These are phyloP conservation scores for Dysdera silvatica DNA, from an alignment of 1,140 invertebrate genomes.

Conservation along the genomic window DNA sequence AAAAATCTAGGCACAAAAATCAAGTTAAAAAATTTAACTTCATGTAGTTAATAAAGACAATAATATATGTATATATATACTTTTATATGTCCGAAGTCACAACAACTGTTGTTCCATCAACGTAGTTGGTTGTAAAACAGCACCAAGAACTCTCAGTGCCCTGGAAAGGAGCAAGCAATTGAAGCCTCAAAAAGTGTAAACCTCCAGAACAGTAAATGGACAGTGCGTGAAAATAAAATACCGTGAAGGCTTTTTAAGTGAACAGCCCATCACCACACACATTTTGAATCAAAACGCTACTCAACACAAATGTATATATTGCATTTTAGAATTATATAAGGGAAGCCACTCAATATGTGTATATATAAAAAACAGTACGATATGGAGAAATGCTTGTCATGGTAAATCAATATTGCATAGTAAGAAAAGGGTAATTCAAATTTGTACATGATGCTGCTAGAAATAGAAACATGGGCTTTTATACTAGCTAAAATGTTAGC, in stretches of 20 bases:
- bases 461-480: too few relatives aligned
- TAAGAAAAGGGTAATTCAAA: slow-evolving; percentile 28
- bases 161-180: slow-evolving; percentile 30
- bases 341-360: slow-evolving; percentile 27
- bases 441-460: slow-evolving; percentile 28
- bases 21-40: slow-evolving; percentile 28
- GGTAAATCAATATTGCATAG: slow-evolving; percentile 30
- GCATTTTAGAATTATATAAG: slow-evolving; percentile 21
- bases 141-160: slow-evolving; percentile 33
- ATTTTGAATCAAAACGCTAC: not conserved
- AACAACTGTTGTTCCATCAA: slow-evolving; percentile 25
- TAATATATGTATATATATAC: slow-evolving; percentile 25
- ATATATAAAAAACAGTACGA: slow-evolving; percentile 29
- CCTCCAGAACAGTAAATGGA: slow-evolving; percentile 28
- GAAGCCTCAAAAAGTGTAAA: slow-evolving; percentile 31
- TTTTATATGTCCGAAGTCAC: slow-evolving; percentile 25
- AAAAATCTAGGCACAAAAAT: slow-evolving; percentile 31
- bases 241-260: not conserved
- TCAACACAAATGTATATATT: slow-evolving; percentile 17
- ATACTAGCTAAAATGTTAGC: too few relatives aligned
- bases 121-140: slow-evolving; percentile 30
- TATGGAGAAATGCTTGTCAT: slow-evolving; percentile 27
- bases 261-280: not conserved
- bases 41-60: slow-evolving; percentile 30
- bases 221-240: slow-evolving; percentile 28